A percentile compares a stretch with the other conserved stretches of the same genome.
phyloP scores from a whole-genome alignment of 2,113 vertebrate species.

The Coracopsis vasa region DNA sequence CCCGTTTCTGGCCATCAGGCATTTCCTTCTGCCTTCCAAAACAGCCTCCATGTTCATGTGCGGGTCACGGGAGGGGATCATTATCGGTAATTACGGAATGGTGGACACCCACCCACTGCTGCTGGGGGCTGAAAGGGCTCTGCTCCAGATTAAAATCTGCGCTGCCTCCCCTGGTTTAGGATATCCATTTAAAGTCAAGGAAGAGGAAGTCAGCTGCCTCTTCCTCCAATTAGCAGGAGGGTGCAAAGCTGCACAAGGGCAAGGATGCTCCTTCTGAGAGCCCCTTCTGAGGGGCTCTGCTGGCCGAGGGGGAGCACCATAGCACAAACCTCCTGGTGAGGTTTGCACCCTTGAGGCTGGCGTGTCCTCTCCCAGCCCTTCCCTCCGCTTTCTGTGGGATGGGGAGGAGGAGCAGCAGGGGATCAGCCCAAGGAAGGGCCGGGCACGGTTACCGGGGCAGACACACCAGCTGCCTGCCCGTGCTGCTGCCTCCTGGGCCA shows the following conservation, averaged over 20 bases:
- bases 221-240: neutral
- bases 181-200: neutral
- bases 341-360: neutral
- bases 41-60: slow-evolving; percentile 82
- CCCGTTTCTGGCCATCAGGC: slow-evolving; percentile 70
- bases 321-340: neutral
- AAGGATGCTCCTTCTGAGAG: neutral
- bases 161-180: neutral
- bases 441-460: rapidly evolving
- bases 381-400: rapidly evolving
- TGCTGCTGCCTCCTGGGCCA: rapidly evolving
- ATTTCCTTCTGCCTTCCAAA: slow-evolving; percentile 75
- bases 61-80: slow-evolving; percentile 69
- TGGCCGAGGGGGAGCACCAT: rapidly evolving
- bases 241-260: neutral
- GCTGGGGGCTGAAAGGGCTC: neutral
- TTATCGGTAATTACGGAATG: slow-evolving; percentile 74
- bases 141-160: neutral
- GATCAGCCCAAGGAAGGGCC: neutral
- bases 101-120: rapidly evolving
- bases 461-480: neutral
- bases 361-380: neutral
- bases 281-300: neutral
- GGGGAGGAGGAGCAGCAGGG: neutral
- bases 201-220: neutral